Conservation (phyloP, 2,888 invertebrate species). For the Helicoverpa assulta region DNA sequence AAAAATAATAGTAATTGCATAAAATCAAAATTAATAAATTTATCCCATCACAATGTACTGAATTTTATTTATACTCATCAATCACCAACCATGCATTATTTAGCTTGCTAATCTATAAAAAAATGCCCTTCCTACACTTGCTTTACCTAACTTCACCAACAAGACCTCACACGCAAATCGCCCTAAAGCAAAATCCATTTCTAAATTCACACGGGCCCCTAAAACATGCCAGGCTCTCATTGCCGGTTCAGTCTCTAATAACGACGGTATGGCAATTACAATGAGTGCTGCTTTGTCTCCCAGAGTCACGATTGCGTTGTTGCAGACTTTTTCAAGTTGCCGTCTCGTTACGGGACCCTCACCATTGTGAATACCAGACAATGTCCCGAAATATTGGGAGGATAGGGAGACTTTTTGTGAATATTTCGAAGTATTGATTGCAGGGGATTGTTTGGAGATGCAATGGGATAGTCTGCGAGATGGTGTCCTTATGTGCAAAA, state of each 20-base stretch:
- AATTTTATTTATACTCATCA: too few relatives aligned
- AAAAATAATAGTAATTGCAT: too few relatives aligned
- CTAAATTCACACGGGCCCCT: slow-evolving; percentile 22
- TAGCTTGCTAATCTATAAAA: too few relatives aligned
- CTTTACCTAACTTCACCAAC: not conserved
- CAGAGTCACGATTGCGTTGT: slow-evolving; percentile 45
- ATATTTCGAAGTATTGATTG: not conserved
- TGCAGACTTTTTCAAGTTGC: slow-evolving; percentile 46
- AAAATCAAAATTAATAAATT: too few relatives aligned
- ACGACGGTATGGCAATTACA: slow-evolving; percentile 72
- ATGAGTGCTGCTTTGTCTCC: slow-evolving; percentile 74
- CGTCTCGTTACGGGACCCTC: slow-evolving; percentile 60
- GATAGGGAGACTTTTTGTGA: slow-evolving; percentile 12
- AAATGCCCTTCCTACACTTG: too few relatives aligned
- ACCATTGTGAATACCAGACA: slow-evolving; percentile 45
- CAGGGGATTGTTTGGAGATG: not conserved
- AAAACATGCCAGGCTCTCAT: slow-evolving; percentile 44
- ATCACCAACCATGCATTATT: too few relatives aligned
- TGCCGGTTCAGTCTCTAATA: slow-evolving; percentile 61
- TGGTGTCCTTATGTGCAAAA: too few relatives aligned
- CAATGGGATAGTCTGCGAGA: not conserved
- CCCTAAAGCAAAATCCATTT: not conserved
- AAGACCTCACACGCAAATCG: not conserved
- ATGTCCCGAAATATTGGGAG: slow-evolving; percentile 49
- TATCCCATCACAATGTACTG: too few relatives aligned